phyloP scores from a whole-genome alignment of 2,888 invertebrate genomes.

The Gandaritis pyraliata region DNA sequence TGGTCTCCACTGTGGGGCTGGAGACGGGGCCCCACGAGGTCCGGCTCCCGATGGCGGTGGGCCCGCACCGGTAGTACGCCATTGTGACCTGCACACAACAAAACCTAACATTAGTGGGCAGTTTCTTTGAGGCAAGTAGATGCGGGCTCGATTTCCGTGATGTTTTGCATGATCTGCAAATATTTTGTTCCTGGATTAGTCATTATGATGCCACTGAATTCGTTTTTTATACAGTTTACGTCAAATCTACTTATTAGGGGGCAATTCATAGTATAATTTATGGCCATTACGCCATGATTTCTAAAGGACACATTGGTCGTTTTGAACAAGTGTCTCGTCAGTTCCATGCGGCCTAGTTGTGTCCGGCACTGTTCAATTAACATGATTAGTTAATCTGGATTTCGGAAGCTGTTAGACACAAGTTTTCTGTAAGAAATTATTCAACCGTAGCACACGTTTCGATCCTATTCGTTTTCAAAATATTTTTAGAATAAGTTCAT shows the following conservation, averaged over 20 bases:
- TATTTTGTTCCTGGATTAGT: no score
- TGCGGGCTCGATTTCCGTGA: no score
- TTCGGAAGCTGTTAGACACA: no score
- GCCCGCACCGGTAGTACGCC: constrained; percentile 79
- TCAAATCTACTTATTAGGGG: no score
- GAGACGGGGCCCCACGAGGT: constrained; percentile 85
- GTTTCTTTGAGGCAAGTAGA: constrained; percentile 2
- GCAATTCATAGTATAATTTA: constrained; percentile 3
- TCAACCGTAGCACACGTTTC: no score
- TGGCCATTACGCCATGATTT: constrained; percentile 6
- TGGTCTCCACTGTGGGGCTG: constrained; percentile 68
- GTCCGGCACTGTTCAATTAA: background rate
- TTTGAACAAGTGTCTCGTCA: constrained; percentile 1
- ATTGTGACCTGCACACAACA: constrained; percentile 58
- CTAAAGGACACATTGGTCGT: background rate
- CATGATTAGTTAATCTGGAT: background rate
- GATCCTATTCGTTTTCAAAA: no score
- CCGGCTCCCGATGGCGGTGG: constrained; percentile 76
- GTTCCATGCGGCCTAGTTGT: background rate
- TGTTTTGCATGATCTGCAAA: no score
- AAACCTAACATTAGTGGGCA: constrained; percentile 1
- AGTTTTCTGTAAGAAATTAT: no score
- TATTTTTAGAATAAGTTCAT: no score
- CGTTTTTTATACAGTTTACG: no score
- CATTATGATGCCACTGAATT: no score